Evolutionary conservation across 2,797 vertebrate genomes (phyloP), one percentile per base, ranked within the genome.

Genomic region (Lacerta viridis): DNA sequence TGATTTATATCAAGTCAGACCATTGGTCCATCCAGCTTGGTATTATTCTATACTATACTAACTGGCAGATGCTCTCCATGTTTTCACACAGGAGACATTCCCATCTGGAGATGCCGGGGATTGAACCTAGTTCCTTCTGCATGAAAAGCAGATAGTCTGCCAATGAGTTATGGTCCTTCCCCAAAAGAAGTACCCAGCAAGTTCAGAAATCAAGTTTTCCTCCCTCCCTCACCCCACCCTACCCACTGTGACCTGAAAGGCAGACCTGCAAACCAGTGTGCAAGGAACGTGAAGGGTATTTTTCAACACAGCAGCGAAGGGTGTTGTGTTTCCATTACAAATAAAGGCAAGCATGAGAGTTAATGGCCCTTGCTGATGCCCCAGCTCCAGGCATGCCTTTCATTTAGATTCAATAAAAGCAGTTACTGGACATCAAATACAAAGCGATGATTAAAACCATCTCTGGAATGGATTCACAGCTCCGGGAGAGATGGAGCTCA

Each of bases 351-450:
- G 33, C 25, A 55, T 55, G 29, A 29, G 36, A 81, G 59, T 85
- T 82, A 85, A 81, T 77, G 84, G 59, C 8, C 71, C 59, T 41
- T 89, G 69, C 33, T 77, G 69, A 77, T 71, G 33, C 41, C 25
- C 61, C 83, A 61, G 46, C 33, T 77, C 59, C 6, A 77, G 59
- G 69, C 81, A 84, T 76, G 71, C 78, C 46, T 78, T 85, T 80
- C 59, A 84, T 84, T 87, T 80, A 84, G 76, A 81, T 85, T 90
- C 83, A 61, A 46, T 82, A 85, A 81, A 88, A 75, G 43, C 36
- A 76, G 59, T 77, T 46, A 64, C 46, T 39, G 39, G 36, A 64
- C 27, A 81, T 72, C 50, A 85, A 88, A 85, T 85, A 43, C 69
- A 88, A 85, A 85, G 61, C 4, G 29, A 85, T 85, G 64, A 88